Evolutionary conservation across 53 echinoderm and acorn worm species (phyloP).

Genomic region (Stichopus horrens): DNA sequence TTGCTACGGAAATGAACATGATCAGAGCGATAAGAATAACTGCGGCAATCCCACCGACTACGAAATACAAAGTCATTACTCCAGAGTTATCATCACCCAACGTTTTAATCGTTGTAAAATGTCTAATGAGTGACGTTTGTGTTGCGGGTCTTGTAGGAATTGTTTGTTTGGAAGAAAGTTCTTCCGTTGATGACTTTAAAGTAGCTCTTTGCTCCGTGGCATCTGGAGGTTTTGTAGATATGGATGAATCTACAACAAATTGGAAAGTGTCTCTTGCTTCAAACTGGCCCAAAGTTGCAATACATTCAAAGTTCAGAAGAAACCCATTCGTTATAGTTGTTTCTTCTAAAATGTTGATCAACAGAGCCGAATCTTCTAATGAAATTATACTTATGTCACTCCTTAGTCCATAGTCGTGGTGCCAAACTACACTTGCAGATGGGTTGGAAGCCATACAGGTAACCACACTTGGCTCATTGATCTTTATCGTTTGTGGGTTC

Average conservation of each 20-base stretch:
- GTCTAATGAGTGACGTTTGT: no score
- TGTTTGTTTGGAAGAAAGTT: no score
- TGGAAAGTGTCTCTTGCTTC: not conserved
- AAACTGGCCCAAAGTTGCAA: conserved; percentile 2
- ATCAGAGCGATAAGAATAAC: not conserved
- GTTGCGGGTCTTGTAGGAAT: no score
- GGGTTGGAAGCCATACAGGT: not conserved
- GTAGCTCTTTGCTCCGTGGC: no score
- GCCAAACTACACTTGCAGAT: not conserved
- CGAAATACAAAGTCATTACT: not conserved
- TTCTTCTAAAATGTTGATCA: not conserved
- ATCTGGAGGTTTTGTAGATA: not conserved
- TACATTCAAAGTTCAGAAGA: not conserved
- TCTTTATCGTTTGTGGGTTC: not conserved
- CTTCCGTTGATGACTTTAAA: no score
- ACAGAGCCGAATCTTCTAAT: not conserved
- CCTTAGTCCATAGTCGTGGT: not conserved
- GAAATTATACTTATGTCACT: not conserved
- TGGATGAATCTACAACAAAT: not conserved
- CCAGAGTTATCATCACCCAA: not conserved
- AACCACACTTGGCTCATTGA: not conserved
- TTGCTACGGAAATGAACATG: not conserved
- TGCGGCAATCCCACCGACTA: not conserved
- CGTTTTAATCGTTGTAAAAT: no score
- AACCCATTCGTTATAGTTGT: not conserved